Base-by-base conservation (phyloP, 2,888 invertebrate species). In the Diplolepis rosae region DNA sequence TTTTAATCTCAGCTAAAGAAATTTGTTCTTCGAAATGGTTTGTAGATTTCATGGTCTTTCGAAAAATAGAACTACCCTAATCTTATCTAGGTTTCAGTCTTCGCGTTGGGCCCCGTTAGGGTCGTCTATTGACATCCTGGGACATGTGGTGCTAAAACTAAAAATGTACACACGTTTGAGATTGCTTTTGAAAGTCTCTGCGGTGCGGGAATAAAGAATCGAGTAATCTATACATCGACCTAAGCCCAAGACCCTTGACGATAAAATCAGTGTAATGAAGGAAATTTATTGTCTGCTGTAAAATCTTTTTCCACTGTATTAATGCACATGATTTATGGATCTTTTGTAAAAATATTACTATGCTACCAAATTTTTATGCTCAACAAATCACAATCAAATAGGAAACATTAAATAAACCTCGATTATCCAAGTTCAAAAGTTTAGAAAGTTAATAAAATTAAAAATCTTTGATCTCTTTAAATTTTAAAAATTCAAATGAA, bases 1-100 rank as follows among this genome's bases (percentile, higher is more conserved):
- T 61, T 35, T 50, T 50, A 24, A 24, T 24, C 24, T 35, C 22
- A 61, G 22, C 15, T 32, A 30, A 24, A 35, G 24, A 24, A 13
- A n/a, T n/a, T n/a, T n/a, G n/a, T n/a, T n/a, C n/a, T n/a, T n/a
- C n/a, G n/a, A n/a, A n/a, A n/a, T n/a, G n/a, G n/a, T n/a, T n/a
- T n/a, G n/a, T n/a, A 39, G 24, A 22, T 39, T 61, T 24, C 18
- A 24, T 39, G 4, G 24, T 22, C 56, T n/a, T 54, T 35, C 35
- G 32, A 56, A 56, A 56, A 56, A 56, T 39, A 35, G 56, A 56
- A 11, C 32, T 24, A 13, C n/a, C 24, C n/a, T 39, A n/a, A 61
- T 61, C 61, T 61, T 61, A 61, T 61, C 61, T 39, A 22, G 22
- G 32, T 56, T 56, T 39, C 24, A 56, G 39, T 35, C 61, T 61